These are phyloP conservation scores for Herpailurus yagouaroundi DNA, from an alignment of 2,113 vertebrate species.

Conservation along the genomic window DNA sequence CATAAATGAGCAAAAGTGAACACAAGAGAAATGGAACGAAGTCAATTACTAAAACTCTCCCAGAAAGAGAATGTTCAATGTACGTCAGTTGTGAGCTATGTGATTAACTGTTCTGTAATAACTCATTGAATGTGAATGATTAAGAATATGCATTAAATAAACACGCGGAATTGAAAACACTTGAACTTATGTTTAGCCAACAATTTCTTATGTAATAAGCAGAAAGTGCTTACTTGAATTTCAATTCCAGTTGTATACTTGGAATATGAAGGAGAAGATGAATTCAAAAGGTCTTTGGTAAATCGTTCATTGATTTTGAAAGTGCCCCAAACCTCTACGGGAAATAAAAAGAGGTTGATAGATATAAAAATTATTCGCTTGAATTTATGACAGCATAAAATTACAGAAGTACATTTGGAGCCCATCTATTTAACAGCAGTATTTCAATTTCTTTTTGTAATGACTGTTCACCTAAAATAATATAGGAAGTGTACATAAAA, in stretches of 20 bases:
- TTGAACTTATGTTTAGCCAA: background rate
- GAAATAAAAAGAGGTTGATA: conserved; percentile 9
- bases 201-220: background rate
- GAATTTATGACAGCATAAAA: conserved; percentile 24
- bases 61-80: background rate
- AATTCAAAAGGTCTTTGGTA: conserved; percentile 69
- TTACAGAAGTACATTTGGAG: background rate
- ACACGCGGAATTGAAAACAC: background rate
- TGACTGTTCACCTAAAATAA: background rate
- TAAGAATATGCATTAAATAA: background rate
- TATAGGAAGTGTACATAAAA: background rate
- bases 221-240: conserved; percentile 66
- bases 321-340: conserved; percentile 77
- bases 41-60: background rate
- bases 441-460: conserved; percentile 5
- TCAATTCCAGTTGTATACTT: conserved; percentile 58
- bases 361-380: background rate
- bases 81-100: background rate
- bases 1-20: background rate
- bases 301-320: conserved; percentile 74
- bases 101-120: background rate
- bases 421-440: background rate
- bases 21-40: background rate
- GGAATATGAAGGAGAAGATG: conserved; percentile 62
- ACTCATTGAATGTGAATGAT: background rate